Percentiles rank a stretch among this genome's conserved stretches.
Conservation (phyloP, 1,140 invertebrate genomes). For the Notospermus geniculatus region DNA sequence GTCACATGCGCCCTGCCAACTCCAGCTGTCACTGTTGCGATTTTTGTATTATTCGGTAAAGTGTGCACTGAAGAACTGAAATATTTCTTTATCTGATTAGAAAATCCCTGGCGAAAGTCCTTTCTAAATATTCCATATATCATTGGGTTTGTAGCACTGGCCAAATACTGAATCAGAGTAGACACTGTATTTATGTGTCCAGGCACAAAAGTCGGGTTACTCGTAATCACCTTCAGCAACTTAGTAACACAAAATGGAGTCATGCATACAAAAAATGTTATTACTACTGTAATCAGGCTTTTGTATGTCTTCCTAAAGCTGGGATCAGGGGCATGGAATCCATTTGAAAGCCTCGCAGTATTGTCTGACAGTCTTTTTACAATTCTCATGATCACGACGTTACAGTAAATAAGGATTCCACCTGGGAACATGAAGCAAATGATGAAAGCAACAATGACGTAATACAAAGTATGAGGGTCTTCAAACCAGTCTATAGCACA, state of each 20-base stretch:
- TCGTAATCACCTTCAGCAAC: conserved; percentile 44
- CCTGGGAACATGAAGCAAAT: conserved; percentile 49
- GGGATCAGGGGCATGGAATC: not conserved
- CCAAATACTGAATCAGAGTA: conserved; percentile 42
- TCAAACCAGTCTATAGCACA: conserved; percentile 53
- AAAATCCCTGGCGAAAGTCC: conserved; percentile 48
- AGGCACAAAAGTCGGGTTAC: conserved; percentile 30
- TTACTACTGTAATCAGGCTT: conserved; percentile 48
- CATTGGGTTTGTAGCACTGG: conserved; percentile 52
- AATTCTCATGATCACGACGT: conserved; percentile 34
- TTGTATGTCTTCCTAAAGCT: conserved; percentile 33
- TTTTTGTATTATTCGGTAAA: not conserved
- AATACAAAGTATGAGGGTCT: conserved; percentile 33
- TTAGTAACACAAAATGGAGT: conserved; percentile 56
- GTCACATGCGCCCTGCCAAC: too few species aligned
- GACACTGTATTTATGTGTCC: conserved; percentile 40
- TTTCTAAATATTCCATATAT: conserved; percentile 53
- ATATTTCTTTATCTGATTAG: conserved; percentile 1
- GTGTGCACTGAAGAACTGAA: not conserved
- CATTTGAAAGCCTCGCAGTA: not conserved
- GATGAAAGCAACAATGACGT: conserved; percentile 50
- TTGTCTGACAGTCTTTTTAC: conserved; percentile 22
- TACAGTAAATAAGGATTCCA: conserved; percentile 36
- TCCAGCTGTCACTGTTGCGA: too few species aligned
- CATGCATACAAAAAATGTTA: conserved; percentile 51